These are phyloP conservation scores for Semotilus atromaculatus DNA, from an alignment of 2,797 vertebrate genomes.

Conservation along the genomic window DNA sequence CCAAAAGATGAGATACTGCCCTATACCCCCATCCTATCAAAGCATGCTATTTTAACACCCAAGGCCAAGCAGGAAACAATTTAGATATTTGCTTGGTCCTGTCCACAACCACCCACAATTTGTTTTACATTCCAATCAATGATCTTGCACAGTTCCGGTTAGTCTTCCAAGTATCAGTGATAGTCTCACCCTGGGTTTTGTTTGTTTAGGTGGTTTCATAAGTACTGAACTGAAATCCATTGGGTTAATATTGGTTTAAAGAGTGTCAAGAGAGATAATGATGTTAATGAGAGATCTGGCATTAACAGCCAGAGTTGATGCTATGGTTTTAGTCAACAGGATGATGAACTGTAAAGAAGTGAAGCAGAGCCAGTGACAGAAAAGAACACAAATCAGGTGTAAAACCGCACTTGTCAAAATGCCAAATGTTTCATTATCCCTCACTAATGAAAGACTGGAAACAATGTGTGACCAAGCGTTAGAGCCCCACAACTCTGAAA, in stretches of 20 bases:
- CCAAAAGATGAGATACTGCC: conserved; percentile 52
- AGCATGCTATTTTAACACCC: neutral
- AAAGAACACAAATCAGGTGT: conserved; percentile 29
- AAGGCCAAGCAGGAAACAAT: conserved; percentile 50
- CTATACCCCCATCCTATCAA: conserved; percentile 13
- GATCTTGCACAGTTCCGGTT: conserved; percentile 33
- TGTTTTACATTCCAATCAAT: conserved; percentile 42
- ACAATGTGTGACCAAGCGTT: conserved; percentile 30
- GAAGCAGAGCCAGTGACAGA: neutral
- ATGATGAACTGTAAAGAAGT: conserved; percentile 48
- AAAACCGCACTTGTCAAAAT: neutral
- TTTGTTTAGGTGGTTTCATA: conserved; percentile 55
- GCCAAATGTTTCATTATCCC: neutral
- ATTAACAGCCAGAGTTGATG: conserved; percentile 68
- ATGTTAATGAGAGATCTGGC: conserved; percentile 64
- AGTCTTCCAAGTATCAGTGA: conserved; percentile 23
- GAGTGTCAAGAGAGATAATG: conserved; percentile 64
- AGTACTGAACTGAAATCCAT: conserved; percentile 48
- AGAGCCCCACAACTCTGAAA: conserved; percentile 12
- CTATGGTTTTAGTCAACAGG: conserved; percentile 50
- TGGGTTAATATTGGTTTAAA: conserved; percentile 67
- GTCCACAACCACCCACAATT: conserved; percentile 40
- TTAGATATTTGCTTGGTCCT: conserved; percentile 29
- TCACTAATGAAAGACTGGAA: conserved; percentile 25
- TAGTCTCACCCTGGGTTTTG: neutral